A percentile compares a stretch with the other conserved stretches of the same genome.
phyloP scores from a whole-genome alignment of 2,113 vertebrate species.

The Tragelaphus strepsiceros region DNA sequence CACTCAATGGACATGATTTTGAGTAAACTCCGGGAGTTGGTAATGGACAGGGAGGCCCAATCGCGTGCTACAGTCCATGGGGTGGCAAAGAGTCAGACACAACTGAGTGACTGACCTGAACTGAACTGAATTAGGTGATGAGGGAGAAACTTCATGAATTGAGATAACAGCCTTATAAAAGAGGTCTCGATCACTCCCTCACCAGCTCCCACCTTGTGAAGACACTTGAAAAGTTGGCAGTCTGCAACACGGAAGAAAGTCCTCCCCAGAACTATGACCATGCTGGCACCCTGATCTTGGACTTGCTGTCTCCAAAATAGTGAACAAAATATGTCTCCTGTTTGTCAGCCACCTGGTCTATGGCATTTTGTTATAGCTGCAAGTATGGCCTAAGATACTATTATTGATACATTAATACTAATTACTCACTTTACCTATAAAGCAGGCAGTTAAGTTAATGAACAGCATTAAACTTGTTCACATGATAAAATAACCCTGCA shows the following conservation, averaged over 20 bases:
- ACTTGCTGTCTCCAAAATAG: background rate
- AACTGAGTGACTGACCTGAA: no score
- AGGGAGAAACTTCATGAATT: no score
- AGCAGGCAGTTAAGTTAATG: slow-evolving; percentile 20
- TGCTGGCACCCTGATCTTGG: background rate
- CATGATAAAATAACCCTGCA: background rate
- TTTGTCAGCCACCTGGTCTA: background rate
- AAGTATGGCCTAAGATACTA: background rate
- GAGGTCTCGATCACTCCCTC: no score
- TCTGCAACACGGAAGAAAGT: no score
- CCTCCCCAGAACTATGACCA: background rate
- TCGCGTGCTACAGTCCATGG: no score
- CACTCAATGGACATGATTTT: background rate
- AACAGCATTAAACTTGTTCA: background rate
- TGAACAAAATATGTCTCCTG: background rate
- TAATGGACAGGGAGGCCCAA: background rate
- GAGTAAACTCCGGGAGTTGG: background rate
- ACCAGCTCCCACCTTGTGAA: no score
- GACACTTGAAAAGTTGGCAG: no score
- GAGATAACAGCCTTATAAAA: no score
- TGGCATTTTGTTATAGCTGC: background rate
- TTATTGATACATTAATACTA: slow-evolving; percentile 9
- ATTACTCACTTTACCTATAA: background rate
- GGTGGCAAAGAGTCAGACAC: no score
- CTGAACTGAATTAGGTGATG: no score